Conservation (phyloP, 2,113 vertebrate genomes). For the Antigone vipio region DNA sequence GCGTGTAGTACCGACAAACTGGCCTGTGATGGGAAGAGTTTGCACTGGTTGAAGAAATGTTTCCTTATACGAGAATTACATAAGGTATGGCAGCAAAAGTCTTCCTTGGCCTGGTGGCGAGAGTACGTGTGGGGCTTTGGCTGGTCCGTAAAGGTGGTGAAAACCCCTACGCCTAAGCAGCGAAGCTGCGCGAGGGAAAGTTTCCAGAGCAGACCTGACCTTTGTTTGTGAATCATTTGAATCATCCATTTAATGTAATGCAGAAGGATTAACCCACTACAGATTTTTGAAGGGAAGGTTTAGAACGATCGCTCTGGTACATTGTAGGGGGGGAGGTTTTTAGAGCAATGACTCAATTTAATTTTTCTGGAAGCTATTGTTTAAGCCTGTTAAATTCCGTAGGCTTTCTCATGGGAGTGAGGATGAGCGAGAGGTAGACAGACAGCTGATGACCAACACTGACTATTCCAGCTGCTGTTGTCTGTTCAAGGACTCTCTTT, state of each 20-base stretch:
- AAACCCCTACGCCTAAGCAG: background rate
- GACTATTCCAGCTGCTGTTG: slow-evolving; percentile 20
- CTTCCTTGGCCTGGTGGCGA: background rate
- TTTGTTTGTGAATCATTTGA: background rate
- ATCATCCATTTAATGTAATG: background rate
- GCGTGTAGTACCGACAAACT: background rate
- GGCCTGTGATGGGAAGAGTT: background rate
- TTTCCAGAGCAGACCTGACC: background rate
- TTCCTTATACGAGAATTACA: background rate
- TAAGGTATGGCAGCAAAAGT: background rate
- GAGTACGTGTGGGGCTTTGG: background rate
- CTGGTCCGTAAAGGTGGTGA: background rate
- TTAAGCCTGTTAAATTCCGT: slow-evolving; percentile 37
- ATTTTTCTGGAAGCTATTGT: slow-evolving; percentile 19
- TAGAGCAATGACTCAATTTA: slow-evolving; percentile 2
- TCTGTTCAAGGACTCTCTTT: background rate
- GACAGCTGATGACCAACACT: slow-evolving; percentile 1
- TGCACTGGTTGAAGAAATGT: background rate
- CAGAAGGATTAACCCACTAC: background rate
- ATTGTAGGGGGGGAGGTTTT: background rate
- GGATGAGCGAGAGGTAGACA: slow-evolving; percentile 3
- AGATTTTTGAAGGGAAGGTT: background rate
- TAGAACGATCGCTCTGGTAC: background rate
- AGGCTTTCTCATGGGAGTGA: slow-evolving; percentile 1
- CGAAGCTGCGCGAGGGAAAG: background rate